Base-by-base conservation (phyloP, 1,140 invertebrate species). In the Saccostrea cuccullata region DNA sequence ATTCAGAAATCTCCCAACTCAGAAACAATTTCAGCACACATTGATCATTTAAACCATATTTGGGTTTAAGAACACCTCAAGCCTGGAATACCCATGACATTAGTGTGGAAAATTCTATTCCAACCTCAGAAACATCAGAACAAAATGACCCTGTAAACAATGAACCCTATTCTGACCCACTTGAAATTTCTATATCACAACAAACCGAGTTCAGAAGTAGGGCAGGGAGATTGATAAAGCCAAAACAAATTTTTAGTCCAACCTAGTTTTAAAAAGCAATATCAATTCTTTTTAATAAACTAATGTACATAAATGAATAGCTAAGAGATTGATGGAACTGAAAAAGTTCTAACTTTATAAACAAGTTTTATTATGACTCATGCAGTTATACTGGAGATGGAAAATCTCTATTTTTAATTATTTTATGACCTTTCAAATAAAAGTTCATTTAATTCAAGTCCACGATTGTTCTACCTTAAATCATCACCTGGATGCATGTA, bases 21-120 rank as follows among this genome's bases (percentile, higher is more conserved):
- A 20, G 23, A 26, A 17, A 26, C 26, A 4, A 55, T n/a, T 30
- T 8, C n/a, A 17, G 87, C 88, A 0, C 85, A 90, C 82, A 83
- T 90, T 9, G 87, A 90, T 30, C 89, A 90, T 87, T 58, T 90
- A 17, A 90, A 85, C 85, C 82, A 60, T 88, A 86, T 82, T 26
- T 30, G 73, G 73, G 73, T 30, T 26, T 30, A 30, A 30, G 2
- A 30, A 26, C 73, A 13, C 73, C 8, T 15, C 23, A 17, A 30
- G 36, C 23, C 17, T 82, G 73, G 73, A 11, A 30, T 15, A 40
- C 13, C 13, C 73, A 4, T 82, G 12, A 40, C 26, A 82, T 26
- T 82, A 36, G 30, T 36, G 30, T 36, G 30, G 30, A 36, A 36
- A n/a, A 26, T n/a, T 82, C 73, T 15, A 82, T n/a, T 26, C 73